Evolutionary conservation across 2,797 vertebrate genomes (phyloP).

Genomic region (Lagorchestes hirsutus): DNA sequence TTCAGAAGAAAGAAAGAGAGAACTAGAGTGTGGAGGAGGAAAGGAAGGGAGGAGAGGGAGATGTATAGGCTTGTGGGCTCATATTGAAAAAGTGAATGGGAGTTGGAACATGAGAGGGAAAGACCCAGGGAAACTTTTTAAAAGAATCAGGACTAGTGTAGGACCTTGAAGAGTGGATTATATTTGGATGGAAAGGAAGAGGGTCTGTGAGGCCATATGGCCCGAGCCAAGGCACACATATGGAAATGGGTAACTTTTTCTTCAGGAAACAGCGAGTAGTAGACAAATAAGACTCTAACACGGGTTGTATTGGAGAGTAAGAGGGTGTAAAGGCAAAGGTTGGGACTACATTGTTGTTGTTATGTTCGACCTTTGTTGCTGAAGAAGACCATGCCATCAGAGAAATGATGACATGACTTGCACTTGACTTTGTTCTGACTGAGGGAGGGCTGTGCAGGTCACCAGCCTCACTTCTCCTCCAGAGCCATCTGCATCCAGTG

Average conservation of each 20-base stretch:
- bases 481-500: no score
- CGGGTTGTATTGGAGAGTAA: neutral
- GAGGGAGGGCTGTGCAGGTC: no score
- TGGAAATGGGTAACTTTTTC: neutral
- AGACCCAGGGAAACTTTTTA: neutral
- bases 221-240: neutral
- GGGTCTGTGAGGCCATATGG: neutral
- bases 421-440: no score
- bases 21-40: neutral
- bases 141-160: neutral
- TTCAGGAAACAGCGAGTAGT: no score
- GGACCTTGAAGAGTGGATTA: neutral
- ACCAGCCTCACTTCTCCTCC: no score
- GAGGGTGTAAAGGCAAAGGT: neutral
- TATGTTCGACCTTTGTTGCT: no score
- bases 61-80: neutral
- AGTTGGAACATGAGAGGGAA: neutral
- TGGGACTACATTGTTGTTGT: neutral
- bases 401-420: no score
- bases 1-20: neutral
- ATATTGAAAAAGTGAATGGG: neutral
- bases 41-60: neutral
- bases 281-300: neutral
- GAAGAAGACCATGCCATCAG: no score
- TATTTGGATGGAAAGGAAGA: constrained; percentile 18